Evolutionary conservation across 2,113 vertebrate species (phyloP).

Genomic region (Grammomys dolichurus): DNA sequence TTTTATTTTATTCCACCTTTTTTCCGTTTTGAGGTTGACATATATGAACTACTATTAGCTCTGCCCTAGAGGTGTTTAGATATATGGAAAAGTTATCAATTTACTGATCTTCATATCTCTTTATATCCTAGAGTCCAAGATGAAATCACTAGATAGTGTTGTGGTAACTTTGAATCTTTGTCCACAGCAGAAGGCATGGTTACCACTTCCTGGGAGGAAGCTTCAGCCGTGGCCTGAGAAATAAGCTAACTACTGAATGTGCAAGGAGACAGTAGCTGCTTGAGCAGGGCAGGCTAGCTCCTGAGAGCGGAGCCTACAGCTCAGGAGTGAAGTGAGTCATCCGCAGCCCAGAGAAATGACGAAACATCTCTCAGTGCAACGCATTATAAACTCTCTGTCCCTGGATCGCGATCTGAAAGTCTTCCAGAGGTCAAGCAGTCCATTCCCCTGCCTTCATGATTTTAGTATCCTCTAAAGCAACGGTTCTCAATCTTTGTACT

Average conservation of each 20-base stretch:
- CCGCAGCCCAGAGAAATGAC: background rate
- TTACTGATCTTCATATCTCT: background rate
- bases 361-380: background rate
- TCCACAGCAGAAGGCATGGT: background rate
- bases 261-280: slow-evolving; percentile 35
- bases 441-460: background rate
- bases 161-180: background rate
- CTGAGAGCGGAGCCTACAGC: background rate
- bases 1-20: background rate
- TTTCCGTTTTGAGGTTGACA: background rate
- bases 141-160: background rate
- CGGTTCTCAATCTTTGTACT: background rate
- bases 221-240: background rate
- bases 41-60: background rate
- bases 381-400: background rate
- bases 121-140: background rate
- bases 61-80: background rate
- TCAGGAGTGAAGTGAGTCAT: slow-evolving; percentile 24
- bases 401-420: background rate
- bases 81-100: background rate
- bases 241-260: slow-evolving; percentile 63
- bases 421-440: background rate
- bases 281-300: background rate
- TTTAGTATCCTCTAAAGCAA: background rate
- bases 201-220: background rate